Evolutionary conservation across 2,888 invertebrate species (phyloP), one percentile per base, ranked within the genome.

Genomic region (Papilio elwesi): DNA sequence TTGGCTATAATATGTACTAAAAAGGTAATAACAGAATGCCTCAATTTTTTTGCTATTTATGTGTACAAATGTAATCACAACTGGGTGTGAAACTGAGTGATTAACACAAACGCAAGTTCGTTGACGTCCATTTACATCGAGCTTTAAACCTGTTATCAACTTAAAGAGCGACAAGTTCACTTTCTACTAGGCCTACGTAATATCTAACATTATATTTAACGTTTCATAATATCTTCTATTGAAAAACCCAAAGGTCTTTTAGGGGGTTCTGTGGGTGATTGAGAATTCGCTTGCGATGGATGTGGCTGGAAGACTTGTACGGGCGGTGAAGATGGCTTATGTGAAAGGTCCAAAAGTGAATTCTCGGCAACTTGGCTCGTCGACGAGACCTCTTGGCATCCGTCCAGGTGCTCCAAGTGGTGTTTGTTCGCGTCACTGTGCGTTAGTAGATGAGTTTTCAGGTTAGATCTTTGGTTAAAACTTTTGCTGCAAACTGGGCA

Each of bases 401-500:
- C 94, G 74, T 94, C 94, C 6, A 94, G 82, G 78, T 94, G 93
- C 52, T 93, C 93, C 73, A 93, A 78, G 73, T 94, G 94, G 75
- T 93, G 93, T 77, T 93, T 93, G 79, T 88, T 92, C 2, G 93
- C 93, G 81, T 97, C 97, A n/a, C 97, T 96, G 89, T 98, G 98
- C 13, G 97, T 98, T 79, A 97, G 91, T 76, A 98, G 94, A 87
- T 98, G 98, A 0, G 98, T 98, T 91, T 98, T 98, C 77, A 98
- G 94, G 86, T 98, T 98, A 74, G 97, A 97, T 80, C 98, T 95
- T 94, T 98, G 98, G 93, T 98, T 98, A 94, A 98, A 98, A 83
- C 97, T 96, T 75, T 97, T 96, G 81, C 96, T 95, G 91, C 98
- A 98, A 43, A 98, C 96, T 11, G 97, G 97, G 82, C 98, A 98